phyloP scores from a whole-genome alignment of 2,888 invertebrate genomes.

The Papilio demoleus region DNA sequence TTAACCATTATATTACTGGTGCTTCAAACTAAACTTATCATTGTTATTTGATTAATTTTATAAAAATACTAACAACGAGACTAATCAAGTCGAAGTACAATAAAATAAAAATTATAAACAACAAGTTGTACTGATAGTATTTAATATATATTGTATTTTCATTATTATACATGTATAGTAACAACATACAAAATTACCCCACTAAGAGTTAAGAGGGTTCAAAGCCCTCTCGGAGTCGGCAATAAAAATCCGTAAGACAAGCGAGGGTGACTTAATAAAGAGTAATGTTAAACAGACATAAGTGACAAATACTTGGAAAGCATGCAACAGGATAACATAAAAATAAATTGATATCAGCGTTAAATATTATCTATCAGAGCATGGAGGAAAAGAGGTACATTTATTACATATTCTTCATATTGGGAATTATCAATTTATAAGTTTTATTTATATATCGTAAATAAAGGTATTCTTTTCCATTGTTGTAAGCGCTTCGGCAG shows the following conservation, averaged over 20 bases:
- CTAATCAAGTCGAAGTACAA: too few species aligned
- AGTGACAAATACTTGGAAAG: not conserved
- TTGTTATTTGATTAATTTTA: too few species aligned
- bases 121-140: too few species aligned
- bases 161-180: not conserved
- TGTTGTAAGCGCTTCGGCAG: too few species aligned
- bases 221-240: constrained; percentile 25
- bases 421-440: too few species aligned
- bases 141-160: too few species aligned
- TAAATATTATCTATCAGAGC: not conserved
- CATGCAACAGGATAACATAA: constrained; percentile 1
- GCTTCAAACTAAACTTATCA: too few species aligned
- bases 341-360: not conserved
- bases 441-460: not conserved
- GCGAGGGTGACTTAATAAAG: constrained; percentile 29
- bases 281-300: constrained; percentile 20
- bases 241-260: constrained; percentile 30
- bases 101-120: too few species aligned
- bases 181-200: constrained; percentile 1
- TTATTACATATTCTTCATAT: too few species aligned
- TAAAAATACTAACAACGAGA: too few species aligned
- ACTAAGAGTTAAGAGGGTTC: constrained; percentile 18
- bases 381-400: not conserved
- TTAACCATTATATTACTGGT: too few species aligned
- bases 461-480: not conserved